Evolutionary conservation across 1,140 invertebrate species (phyloP).

Genomic region (Heliconius nattereri): DNA sequence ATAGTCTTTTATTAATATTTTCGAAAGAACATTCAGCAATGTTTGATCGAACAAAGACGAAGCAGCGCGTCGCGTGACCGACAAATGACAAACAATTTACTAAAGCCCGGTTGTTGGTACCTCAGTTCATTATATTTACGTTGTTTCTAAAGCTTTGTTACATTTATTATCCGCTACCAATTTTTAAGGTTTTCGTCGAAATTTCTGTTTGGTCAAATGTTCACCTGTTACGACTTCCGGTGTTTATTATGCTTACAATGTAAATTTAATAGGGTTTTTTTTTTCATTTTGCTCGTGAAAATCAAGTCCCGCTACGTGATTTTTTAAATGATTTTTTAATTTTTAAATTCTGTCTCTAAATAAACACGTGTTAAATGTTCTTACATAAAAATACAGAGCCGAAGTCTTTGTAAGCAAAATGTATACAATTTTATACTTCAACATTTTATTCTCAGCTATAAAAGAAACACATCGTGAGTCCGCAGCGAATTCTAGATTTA

Average conservation of each 20-base stretch:
- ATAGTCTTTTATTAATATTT: background rate
- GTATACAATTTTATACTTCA: background rate
- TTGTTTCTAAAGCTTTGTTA: background rate
- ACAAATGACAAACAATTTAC: slow-evolving; percentile 35
- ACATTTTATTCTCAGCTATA: slow-evolving; percentile 5
- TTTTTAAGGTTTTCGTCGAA: background rate
- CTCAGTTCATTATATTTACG: background rate
- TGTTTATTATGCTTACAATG: background rate
- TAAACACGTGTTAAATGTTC: background rate
- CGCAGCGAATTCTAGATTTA: background rate
- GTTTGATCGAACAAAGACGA: slow-evolving; percentile 46
- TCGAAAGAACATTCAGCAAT: slow-evolving; percentile 29
- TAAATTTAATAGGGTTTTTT: too few species aligned
- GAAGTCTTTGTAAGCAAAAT: background rate
- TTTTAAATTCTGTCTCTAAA: too few species aligned
- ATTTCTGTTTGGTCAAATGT: background rate
- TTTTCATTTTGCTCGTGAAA: too few species aligned
- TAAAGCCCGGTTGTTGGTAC: background rate
- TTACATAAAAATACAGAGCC: background rate
- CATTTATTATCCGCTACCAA: background rate
- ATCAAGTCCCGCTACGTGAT: too few species aligned
- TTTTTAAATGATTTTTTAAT: too few species aligned
- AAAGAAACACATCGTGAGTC: background rate
- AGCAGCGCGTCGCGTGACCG: slow-evolving; percentile 50
- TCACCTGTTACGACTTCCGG: background rate